A percentile compares a stretch with the other conserved stretches of the same genome.
These are phyloP conservation scores for Bufo bufo DNA, from an alignment of 2,113 vertebrate genomes.

Conservation along the genomic window DNA sequence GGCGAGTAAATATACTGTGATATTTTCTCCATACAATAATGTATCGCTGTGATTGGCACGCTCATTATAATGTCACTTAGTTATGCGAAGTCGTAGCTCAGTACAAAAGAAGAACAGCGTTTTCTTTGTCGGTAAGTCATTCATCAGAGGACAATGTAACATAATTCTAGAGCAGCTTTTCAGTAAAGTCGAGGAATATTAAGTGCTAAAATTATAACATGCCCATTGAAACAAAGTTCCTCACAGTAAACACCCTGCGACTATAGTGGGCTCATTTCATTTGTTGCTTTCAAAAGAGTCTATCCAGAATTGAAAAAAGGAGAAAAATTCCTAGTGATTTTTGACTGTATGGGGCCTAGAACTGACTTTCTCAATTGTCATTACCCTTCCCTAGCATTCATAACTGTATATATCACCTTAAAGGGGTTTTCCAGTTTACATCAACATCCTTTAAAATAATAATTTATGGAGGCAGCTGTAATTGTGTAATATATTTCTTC, in stretches of 20 bases:
- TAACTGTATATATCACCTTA: neutral
- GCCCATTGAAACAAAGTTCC: slow-evolving; percentile 4
- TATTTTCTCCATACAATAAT: neutral
- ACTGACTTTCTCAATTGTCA: neutral
- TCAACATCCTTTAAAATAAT: no score
- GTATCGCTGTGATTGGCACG: neutral
- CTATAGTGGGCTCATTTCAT: slow-evolving; percentile 24
- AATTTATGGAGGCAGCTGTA: no score
- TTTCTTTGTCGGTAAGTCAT: neutral
- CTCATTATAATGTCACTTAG: slow-evolving; percentile 10
- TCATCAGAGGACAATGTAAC: slow-evolving; percentile 20
- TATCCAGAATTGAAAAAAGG: neutral
- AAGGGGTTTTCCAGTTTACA: neutral
- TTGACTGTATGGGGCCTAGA: neutral
- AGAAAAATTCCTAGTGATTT: neutral
- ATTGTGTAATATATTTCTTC: no score
- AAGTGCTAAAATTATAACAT: slow-evolving; percentile 22
- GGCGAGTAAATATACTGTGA: neutral
- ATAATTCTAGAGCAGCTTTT: slow-evolving; percentile 25
- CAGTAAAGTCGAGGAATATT: slow-evolving; percentile 2
- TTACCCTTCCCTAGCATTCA: neutral
- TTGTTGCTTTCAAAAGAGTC: neutral
- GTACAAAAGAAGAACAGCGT: neutral
- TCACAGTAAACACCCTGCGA: neutral
- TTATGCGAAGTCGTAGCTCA: neutral